phyloP scores from a whole-genome alignment of 1,140 invertebrate genomes.

The Zaprionus lachaisei region DNA sequence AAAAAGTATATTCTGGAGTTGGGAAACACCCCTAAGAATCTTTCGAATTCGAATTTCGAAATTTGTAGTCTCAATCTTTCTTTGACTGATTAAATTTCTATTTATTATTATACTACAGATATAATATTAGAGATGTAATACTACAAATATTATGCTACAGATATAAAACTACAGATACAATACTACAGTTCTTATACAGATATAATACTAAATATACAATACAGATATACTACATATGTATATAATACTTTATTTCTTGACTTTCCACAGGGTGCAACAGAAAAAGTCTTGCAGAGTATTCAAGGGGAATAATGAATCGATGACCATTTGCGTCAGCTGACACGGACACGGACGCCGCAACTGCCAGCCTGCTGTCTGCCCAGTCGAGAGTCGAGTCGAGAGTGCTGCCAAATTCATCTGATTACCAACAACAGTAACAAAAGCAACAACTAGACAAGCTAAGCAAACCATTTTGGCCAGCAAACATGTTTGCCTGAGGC shows the following conservation, averaged over 20 bases:
- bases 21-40: no score
- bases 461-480: constrained; percentile 44
- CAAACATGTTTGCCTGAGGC: constrained; percentile 58
- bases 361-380: constrained; percentile 67
- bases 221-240: no score
- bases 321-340: constrained; percentile 75
- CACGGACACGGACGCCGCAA: constrained; percentile 59
- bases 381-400: constrained; percentile 36
- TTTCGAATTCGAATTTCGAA: no score
- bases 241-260: constrained; percentile 20
- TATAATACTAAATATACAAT: no score
- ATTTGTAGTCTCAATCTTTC: no score
- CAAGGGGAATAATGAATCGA: constrained; percentile 75
- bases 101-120: background rate
- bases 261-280: constrained; percentile 41
- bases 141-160: background rate
- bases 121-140: background rate
- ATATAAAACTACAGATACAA: no score
- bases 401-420: constrained; percentile 47
- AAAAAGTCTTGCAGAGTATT: constrained; percentile 66
- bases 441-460: constrained; percentile 27
- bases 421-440: constrained; percentile 34
- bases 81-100: background rate
- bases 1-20: no score
- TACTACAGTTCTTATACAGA: no score